Evolutionary conservation across 1,140 invertebrate species (phyloP), one percentile per base, ranked within the genome.

Genomic region (Pissodes strobi): DNA sequence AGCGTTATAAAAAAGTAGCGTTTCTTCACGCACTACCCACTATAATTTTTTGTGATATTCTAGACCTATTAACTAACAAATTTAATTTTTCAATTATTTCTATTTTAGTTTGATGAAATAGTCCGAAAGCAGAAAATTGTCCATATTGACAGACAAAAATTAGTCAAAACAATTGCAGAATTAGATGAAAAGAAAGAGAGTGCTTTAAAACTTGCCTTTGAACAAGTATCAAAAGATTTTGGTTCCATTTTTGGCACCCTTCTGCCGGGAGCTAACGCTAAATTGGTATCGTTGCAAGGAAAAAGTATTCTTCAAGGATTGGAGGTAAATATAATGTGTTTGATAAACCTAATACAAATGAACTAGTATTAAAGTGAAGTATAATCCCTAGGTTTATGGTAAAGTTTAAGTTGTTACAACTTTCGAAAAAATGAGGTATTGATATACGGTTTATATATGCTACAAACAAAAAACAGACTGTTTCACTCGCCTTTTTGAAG

Each of bases 181-280:
- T 81, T 98, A 69, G 95, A 98, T 76, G 86, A 90, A 69, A 93
- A 95, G 80, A 97, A 97, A 76, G 88, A 90, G 67, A 83, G 87
- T 68, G 90, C 90, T 2, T 77, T 98, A 15, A 79, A 87, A 34
- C 83, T 87, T 64, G 95, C 95, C 2, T 95, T 91, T 83, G 84
- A 89, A 69, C 87, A 91, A 74, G 89, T 94, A 0, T 91, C 91
- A 67, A 81, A 88, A 74, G 95, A 99, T 82, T 99, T 99, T 81
- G 94, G 93, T n/a, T 91, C 92, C 0, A 99, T 99, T 74, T 99
- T 99, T 78, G 88, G 87, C 62, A 91, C 90, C 0, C 82, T 99
- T 43, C 80, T 99, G 52, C 94, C 95, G 9, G 95, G 95, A 8
- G 90, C 95, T 0, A 83, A 90, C 65, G 95, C 95, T 0, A 90